Conservation (phyloP, 2,888 invertebrate genomes). For the Ptilodon capucinus region DNA sequence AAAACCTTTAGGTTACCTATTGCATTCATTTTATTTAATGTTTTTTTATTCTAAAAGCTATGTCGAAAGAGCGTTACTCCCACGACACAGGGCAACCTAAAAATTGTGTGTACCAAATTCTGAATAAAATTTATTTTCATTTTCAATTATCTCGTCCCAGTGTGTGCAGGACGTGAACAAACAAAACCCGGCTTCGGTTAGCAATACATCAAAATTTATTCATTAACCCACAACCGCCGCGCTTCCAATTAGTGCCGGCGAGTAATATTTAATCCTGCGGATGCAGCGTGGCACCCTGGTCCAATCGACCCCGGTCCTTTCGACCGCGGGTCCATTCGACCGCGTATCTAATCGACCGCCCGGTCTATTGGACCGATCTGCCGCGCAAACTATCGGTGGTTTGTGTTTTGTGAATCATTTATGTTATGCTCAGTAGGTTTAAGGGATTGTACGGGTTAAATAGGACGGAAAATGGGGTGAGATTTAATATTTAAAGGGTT, state of each 20-base stretch:
- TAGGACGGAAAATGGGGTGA: background rate
- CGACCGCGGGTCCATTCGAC: background rate
- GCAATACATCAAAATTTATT: background rate
- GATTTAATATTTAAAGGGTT: background rate
- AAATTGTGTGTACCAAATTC: no score
- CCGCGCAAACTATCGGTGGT: constrained; percentile 7
- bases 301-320: background rate
- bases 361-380: constrained; percentile 13
- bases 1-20: no score
- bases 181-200: background rate
- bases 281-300: constrained; percentile 1
- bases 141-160: no score
- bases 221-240: constrained; percentile 3
- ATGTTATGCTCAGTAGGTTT: constrained; percentile 5
- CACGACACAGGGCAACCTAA: no score
- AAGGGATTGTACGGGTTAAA: background rate
- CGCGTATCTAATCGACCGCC: background rate
- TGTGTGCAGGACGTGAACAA: no score
- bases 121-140: no score
- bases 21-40: no score
- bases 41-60: no score
- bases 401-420: constrained; percentile 10
- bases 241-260: constrained; percentile 15
- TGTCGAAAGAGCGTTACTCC: no score
- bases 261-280: constrained; percentile 22